These are phyloP conservation scores for Nematolebias whitei DNA, from an alignment of 2,113 vertebrate species.

Conservation along the genomic window DNA sequence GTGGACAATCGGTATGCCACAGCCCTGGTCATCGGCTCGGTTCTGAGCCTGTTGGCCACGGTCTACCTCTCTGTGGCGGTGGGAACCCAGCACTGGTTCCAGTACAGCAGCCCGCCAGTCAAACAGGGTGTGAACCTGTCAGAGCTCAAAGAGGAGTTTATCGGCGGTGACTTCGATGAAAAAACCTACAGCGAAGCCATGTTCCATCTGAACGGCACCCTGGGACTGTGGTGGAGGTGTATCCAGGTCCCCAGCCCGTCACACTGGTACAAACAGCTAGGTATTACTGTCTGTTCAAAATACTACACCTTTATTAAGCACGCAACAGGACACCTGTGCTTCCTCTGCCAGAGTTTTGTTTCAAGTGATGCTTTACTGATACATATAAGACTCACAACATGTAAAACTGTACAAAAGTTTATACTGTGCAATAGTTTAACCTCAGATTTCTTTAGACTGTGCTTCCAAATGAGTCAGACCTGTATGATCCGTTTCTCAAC, in stretches of 20 bases:
- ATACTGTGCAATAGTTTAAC: no score
- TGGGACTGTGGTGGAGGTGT: constrained; percentile 94
- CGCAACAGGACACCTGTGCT: no score
- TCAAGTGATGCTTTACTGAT: not conserved
- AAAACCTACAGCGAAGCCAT: constrained; percentile 82
- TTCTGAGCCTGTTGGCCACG: constrained; percentile 93
- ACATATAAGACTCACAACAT: no score
- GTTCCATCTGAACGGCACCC: constrained; percentile 86
- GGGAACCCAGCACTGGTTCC: constrained; percentile 95
- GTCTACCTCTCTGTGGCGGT: constrained; percentile 94
- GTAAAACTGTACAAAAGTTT: no score
- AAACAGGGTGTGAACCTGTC: constrained; percentile 79
- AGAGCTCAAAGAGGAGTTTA: constrained; percentile 76
- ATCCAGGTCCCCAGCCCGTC: constrained; percentile 79
- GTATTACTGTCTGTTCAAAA: constrained; percentile 63
- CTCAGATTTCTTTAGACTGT: no score
- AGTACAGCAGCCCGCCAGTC: constrained; percentile 83
- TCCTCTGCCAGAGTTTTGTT: no score
- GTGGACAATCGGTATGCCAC: constrained; percentile 98
- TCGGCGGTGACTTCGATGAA: constrained; percentile 80
- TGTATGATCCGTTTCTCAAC: no score
- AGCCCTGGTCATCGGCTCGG: constrained; percentile 93
- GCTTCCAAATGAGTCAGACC: no score
- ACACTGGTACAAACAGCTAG: constrained; percentile 83
- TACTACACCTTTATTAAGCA: not conserved